Conservation (phyloP, 1,140 invertebrate species). For the Vanessa atalanta region DNA sequence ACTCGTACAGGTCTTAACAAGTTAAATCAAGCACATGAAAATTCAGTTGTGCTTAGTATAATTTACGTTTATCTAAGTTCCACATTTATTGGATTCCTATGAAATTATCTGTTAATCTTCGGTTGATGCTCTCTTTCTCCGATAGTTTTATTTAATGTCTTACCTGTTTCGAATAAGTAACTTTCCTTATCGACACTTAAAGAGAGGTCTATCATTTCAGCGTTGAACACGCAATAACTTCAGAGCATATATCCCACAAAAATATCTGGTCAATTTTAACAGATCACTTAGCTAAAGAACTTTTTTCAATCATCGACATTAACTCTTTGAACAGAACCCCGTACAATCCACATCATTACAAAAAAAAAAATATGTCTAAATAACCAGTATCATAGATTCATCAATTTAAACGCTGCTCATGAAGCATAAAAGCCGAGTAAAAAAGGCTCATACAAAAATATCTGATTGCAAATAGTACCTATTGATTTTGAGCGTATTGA, state of each 20-base stretch:
- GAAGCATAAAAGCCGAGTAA: constrained; percentile 38
- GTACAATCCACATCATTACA: constrained; percentile 29
- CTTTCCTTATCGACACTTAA: too few relatives aligned
- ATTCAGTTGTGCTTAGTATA: too few relatives aligned
- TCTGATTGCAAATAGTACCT: constrained; percentile 47
- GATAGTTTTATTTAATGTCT: too few relatives aligned
- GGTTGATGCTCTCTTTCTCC: too few relatives aligned
- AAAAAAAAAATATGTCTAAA: constrained; percentile 39
- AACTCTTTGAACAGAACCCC: constrained; percentile 15
- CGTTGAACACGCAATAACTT: not conserved
- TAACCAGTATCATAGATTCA: constrained; percentile 40
- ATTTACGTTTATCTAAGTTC: too few relatives aligned
- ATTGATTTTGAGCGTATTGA: constrained; percentile 50
- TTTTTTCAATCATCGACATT: not conserved
- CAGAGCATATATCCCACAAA: not conserved
- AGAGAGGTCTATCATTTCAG: not conserved
- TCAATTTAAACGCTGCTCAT: constrained; percentile 40
- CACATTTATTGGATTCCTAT: too few relatives aligned
- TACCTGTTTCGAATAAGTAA: too few relatives aligned
- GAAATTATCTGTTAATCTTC: too few relatives aligned
- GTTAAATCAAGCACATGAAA: too few relatives aligned
- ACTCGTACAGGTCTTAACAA: too few relatives aligned
- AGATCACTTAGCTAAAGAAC: constrained; percentile 1
- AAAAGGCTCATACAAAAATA: constrained; percentile 49
- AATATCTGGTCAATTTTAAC: not conserved